Percentiles rank a stretch among this genome's conserved stretches.
Evolutionary conservation across 37 sponge, comb jelly and placozoan species (phyloP).

Genomic region (Ephydatia muelleri): DNA sequence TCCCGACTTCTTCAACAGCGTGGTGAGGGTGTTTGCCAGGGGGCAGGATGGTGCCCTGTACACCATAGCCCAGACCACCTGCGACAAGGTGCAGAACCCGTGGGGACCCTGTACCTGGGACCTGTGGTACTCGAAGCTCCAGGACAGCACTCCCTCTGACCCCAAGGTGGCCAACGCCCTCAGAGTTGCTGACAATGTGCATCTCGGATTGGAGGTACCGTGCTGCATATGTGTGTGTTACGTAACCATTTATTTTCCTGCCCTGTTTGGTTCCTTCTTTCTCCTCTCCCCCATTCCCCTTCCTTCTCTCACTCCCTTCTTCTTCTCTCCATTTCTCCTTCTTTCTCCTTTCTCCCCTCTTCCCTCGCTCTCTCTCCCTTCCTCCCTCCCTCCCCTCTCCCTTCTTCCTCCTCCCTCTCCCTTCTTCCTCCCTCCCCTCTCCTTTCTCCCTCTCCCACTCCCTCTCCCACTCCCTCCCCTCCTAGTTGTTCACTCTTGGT

Average conservation of each 20-base stretch:
- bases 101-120: constrained; percentile 84
- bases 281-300: too few relatives aligned
- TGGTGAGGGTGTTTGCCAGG: constrained; percentile 53
- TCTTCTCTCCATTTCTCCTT: neutral
- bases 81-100: constrained; percentile 63
- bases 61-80: constrained; percentile 66
- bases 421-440: neutral
- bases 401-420: neutral
- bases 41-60: constrained; percentile 55
- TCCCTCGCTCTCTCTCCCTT: neutral
- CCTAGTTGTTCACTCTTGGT: too few relatives aligned
- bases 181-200: constrained; percentile 44
- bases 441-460: neutral
- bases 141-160: constrained; percentile 14
- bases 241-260: neutral
- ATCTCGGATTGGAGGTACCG: constrained; percentile 53
- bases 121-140: neutral
- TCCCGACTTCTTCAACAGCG: constrained; percentile 61
- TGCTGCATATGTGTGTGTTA: neutral
- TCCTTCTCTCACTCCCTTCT: too few relatives aligned
- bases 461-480: neutral
- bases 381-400: neutral
- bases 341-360: constrained; percentile 11
- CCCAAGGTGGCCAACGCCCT: constrained; percentile 39
- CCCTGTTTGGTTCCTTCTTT: too few relatives aligned